These are phyloP conservation scores for Sebastes minor DNA, from an alignment of 2,797 vertebrate species.

Conservation along the genomic window DNA sequence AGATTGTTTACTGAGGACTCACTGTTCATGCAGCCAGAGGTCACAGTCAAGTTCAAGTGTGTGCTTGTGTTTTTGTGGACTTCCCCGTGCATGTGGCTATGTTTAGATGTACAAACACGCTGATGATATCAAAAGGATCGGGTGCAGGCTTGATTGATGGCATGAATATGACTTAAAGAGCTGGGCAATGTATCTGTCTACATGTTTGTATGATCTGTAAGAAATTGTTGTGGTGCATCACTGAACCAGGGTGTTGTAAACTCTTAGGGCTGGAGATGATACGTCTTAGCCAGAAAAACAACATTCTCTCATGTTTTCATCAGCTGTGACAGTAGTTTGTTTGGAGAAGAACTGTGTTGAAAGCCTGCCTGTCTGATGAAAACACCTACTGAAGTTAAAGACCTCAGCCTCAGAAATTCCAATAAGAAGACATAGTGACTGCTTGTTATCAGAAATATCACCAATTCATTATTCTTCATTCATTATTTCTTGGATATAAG, in stretches of 20 bases:
- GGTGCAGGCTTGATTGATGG: slow-evolving; percentile 31
- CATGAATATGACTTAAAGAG: slow-evolving; percentile 7
- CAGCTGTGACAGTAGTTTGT: background rate
- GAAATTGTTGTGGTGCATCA: background rate
- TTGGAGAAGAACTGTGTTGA: background rate
- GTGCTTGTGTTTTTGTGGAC: slow-evolving; percentile 28
- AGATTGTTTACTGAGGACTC: slow-evolving; percentile 66
- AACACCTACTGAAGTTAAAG: background rate
- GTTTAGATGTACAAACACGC: slow-evolving; percentile 57
- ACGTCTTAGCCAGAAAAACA: background rate
- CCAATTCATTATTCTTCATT: too few relatives aligned
- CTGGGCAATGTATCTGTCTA: background rate
- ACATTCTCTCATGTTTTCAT: background rate
- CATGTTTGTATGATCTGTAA: background rate
- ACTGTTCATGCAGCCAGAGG: slow-evolving; percentile 65
- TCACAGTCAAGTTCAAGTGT: slow-evolving; percentile 55
- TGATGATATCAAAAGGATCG: slow-evolving; percentile 51
- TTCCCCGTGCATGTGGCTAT: slow-evolving; percentile 46
- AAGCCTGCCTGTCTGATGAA: background rate
- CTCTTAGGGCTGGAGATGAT: too few relatives aligned
- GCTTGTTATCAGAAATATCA: background rate
- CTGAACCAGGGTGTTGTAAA: background rate
- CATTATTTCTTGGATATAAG: too few relatives aligned
- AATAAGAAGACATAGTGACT: background rate
- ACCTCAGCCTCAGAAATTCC: too few relatives aligned